Percentiles rank a stretch among this genome's conserved stretches.
phyloP scores from a whole-genome alignment of 2,888 invertebrate genomes.

The Temnothorax rugatulus region DNA sequence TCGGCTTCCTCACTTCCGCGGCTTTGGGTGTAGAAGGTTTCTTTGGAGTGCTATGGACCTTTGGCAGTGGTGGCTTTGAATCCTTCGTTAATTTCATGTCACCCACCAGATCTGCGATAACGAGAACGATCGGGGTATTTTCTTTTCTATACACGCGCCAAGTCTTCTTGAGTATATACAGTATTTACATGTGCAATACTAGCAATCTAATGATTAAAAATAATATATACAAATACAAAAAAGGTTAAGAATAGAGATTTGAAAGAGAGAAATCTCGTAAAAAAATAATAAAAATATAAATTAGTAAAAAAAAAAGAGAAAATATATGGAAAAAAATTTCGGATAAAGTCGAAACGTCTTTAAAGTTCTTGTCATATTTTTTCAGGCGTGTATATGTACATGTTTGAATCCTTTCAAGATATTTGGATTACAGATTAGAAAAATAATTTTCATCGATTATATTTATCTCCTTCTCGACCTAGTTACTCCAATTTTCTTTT shows the following conservation, averaged over 20 bases:
- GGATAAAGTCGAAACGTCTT: constrained; percentile 6
- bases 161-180: background rate
- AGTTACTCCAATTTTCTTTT: background rate
- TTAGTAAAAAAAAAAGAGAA: constrained; percentile 2
- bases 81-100: constrained; percentile 87
- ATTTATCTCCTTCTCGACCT: background rate
- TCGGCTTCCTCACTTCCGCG: constrained; percentile 78
- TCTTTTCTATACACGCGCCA: background rate
- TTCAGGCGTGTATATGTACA: background rate
- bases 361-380: background rate
- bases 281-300: constrained; percentile 32
- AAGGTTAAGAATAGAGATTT: constrained; percentile 9
- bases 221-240: constrained; percentile 1
- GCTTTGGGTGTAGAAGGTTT: constrained; percentile 83
- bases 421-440: background rate
- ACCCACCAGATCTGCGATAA: constrained; percentile 79
- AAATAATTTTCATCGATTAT: background rate
- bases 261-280: constrained; percentile 16
- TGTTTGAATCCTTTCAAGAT: constrained; percentile 14
- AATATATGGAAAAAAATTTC: constrained; percentile 4
- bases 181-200: constrained; percentile 83
- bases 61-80: constrained; percentile 90
- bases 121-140: constrained; percentile 2
- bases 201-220: constrained; percentile 42
- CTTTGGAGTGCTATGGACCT: constrained; percentile 86